A percentile compares a stretch with the other conserved stretches of the same genome.
These are phyloP conservation scores for Torymus auratus DNA, from an alignment of 2,888 invertebrate species.

Conservation along the genomic window DNA sequence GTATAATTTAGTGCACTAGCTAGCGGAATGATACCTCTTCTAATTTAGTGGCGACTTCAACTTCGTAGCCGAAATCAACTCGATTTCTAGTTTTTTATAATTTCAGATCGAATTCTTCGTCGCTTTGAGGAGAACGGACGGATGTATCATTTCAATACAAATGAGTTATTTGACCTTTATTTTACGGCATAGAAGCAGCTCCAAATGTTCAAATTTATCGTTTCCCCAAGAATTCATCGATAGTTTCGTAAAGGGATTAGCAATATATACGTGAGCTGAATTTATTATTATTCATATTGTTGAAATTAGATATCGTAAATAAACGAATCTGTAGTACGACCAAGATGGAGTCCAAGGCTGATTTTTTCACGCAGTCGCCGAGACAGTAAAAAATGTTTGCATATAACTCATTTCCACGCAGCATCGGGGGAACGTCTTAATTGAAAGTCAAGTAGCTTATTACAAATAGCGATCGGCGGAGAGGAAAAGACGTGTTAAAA, in stretches of 20 bases:
- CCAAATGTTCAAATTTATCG: slow-evolving; percentile 41
- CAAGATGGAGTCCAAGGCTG: background rate
- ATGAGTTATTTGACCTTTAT: slow-evolving; percentile 53
- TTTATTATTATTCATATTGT: slow-evolving; percentile 16
- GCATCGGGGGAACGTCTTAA: slow-evolving; percentile 7
- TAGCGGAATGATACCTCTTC: slow-evolving; percentile 2
- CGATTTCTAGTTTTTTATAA: slow-evolving; percentile 54
- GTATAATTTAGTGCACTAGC: slow-evolving; percentile 43
- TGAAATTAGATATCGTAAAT: slow-evolving; percentile 21
- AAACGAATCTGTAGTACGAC: background rate
- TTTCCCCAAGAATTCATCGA: slow-evolving; percentile 27
- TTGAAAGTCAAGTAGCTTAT: background rate
- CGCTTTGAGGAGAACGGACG: slow-evolving; percentile 25
- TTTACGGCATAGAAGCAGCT: slow-evolving; percentile 39
- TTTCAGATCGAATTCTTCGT: slow-evolving; percentile 45
- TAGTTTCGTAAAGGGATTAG: slow-evolving; percentile 31
- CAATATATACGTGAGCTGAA: slow-evolving; percentile 9
- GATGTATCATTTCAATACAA: slow-evolving; percentile 48
- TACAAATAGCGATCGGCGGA: background rate
- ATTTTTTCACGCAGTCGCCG: background rate
- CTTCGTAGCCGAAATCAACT: slow-evolving; percentile 13
- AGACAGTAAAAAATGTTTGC: background rate
- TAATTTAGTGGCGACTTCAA: slow-evolving; percentile 39
- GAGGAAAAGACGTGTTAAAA: background rate
- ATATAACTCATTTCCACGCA: background rate